These are phyloP conservation scores for Cassiopea xamachana DNA, from an alignment of 30 jellyfish, hydroid and myxozoan genomes.

Conservation along the genomic window DNA sequence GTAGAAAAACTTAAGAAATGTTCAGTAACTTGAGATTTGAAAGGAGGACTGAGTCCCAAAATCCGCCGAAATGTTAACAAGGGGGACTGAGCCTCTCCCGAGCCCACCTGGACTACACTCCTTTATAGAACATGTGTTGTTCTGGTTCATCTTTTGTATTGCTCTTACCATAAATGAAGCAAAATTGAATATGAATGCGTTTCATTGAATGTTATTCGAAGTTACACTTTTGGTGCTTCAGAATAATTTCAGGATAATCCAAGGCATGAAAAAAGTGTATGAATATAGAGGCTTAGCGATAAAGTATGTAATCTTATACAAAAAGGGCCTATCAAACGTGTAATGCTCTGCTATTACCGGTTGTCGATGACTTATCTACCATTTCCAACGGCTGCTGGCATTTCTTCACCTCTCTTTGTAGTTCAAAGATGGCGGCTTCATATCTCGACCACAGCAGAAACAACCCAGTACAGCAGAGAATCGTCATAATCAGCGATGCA, in stretches of 20 bases:
- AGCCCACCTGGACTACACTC: too few species aligned
- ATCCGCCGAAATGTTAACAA: too few species aligned
- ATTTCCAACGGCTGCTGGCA: background rate
- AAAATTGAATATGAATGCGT: too few species aligned
- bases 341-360: background rate
- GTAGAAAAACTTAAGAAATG: too few species aligned
- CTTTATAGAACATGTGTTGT: too few species aligned
- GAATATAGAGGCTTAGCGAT: background rate
- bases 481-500: background rate
- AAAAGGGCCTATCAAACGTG: background rate
- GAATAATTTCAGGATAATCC: background rate
- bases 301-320: background rate
- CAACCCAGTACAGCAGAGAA: background rate
- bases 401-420: background rate
- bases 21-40: too few species aligned
- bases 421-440: background rate
- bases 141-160: too few species aligned
- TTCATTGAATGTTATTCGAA: too few species aligned
- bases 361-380: background rate
- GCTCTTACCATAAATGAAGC: too few species aligned
- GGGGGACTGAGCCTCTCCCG: too few species aligned
- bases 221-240: too few species aligned
- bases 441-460: background rate
- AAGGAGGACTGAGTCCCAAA: too few species aligned
- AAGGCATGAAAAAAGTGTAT: background rate